Percentiles rank a stretch among this genome's conserved stretches.
Evolutionary conservation across 1,140 invertebrate species (phyloP).

Genomic region (Drosophila mayri): DNA sequence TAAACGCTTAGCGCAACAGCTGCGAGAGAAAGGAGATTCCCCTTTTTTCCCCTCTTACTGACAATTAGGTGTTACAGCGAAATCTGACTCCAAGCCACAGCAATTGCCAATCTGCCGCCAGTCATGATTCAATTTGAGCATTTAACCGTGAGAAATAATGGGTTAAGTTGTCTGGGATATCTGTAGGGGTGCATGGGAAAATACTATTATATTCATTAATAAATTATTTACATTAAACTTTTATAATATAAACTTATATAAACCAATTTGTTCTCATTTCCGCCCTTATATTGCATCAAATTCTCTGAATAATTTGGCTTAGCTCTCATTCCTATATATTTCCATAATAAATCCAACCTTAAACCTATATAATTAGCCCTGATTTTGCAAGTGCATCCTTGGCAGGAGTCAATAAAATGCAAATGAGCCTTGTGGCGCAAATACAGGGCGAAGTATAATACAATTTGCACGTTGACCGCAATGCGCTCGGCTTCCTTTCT

Average conservation of each 20-base stretch:
- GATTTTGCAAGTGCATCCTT: slow-evolving; percentile 4
- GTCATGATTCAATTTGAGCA: slow-evolving; percentile 14
- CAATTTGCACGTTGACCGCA: slow-evolving; percentile 76
- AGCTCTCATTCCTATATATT: neutral
- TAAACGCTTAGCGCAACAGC: slow-evolving; percentile 25
- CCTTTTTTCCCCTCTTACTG: neutral
- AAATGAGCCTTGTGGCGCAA: slow-evolving; percentile 44
- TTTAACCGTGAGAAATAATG: slow-evolving; percentile 1
- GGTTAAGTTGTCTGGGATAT: slow-evolving; percentile 10
- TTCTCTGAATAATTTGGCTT: neutral
- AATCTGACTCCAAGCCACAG: slow-evolving; percentile 5
- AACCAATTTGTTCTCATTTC: neutral
- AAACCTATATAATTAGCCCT: neutral
- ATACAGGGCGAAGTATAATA: slow-evolving; percentile 62
- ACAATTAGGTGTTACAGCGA: slow-evolving; percentile 12
- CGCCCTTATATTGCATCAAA: too few relatives aligned
- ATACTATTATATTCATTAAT: neutral
- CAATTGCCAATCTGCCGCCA: neutral
- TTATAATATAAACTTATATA: neutral
- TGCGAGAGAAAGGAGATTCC: neutral
- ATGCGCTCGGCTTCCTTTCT: slow-evolving; percentile 34
- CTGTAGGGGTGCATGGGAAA: neutral
- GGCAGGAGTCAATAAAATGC: slow-evolving; percentile 47
- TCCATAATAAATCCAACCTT: neutral
- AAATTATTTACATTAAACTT: neutral